A percentile compares a stretch with the other conserved stretches of the same genome.
Evolutionary conservation across 2,797 vertebrate species (phyloP).

Genomic region (Periparus ater): DNA sequence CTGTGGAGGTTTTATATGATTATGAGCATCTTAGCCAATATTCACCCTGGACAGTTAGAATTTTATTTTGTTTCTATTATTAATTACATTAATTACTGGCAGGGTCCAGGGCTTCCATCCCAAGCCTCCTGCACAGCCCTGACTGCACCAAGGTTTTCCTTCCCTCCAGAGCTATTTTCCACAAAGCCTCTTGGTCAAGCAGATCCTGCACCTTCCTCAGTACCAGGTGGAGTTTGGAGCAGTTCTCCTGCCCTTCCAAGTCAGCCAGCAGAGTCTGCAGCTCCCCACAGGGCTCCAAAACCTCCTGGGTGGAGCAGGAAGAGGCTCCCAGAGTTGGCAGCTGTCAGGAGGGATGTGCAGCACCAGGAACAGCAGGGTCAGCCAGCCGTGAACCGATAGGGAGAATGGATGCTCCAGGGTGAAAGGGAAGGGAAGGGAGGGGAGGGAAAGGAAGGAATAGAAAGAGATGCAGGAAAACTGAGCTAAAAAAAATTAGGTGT

Average conservation of each 20-base stretch:
- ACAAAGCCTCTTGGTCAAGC: not conserved
- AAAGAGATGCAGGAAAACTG: not conserved
- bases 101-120: not conserved
- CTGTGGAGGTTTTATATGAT: not conserved
- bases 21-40: not conserved
- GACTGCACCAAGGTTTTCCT: not conserved
- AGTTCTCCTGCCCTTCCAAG: not conserved
- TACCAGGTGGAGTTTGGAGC: not conserved
- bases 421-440: not conserved
- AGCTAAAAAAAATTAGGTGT: not conserved
- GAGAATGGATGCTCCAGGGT: not conserved
- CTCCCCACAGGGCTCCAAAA: conserved; percentile 27
- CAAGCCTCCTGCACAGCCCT: not conserved
- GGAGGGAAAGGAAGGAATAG: not conserved
- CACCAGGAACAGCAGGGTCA: accelerated
- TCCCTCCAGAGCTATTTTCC: not conserved
- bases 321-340: not conserved
- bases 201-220: not conserved
- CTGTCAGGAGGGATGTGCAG: not conserved
- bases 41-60: not conserved
- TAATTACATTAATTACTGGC: not conserved
- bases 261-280: not conserved
- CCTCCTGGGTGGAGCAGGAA: not conserved
- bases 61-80: not conserved
- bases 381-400: accelerated